Percentiles rank a stretch among this genome's conserved stretches.
Evolutionary conservation across 2,113 vertebrate genomes (phyloP).

Genomic region (Hippocampus abdominalis): DNA sequence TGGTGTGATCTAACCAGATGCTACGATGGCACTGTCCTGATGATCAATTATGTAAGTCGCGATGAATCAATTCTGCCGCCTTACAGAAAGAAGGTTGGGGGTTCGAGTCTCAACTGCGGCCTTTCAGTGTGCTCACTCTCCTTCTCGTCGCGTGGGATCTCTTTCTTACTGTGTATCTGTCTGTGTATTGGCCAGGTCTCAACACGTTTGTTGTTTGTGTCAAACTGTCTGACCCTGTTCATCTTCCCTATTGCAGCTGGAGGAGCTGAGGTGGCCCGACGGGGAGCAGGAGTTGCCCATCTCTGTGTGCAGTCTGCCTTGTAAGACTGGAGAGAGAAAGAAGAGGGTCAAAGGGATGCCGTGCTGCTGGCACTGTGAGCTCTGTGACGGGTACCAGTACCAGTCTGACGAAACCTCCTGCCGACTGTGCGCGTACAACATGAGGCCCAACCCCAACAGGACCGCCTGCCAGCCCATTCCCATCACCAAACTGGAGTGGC

Average conservation of each 20-base stretch:
- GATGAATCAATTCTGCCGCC: not conserved
- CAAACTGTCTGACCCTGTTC: conserved; percentile 21
- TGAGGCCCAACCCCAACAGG: conserved; percentile 66
- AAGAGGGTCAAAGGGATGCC: conserved; percentile 72
- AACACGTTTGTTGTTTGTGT: conserved; percentile 4
- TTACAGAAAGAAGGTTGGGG: not conserved
- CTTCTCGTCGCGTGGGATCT: not conserved
- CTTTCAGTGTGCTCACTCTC: not conserved
- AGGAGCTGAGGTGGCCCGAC: conserved; percentile 70
- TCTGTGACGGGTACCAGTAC: conserved; percentile 70
- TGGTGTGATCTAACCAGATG: conserved; percentile 29
- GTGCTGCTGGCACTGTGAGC: conserved; percentile 72
- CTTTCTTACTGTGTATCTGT: not conserved
- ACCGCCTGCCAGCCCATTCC: conserved; percentile 69
- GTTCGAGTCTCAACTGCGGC: not conserved
- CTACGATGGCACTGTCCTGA: conserved; percentile 12
- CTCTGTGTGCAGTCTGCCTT: conserved; percentile 70
- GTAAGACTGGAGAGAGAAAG: conserved; percentile 69
- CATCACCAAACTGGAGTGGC: conserved; percentile 70
- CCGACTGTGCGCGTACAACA: conserved; percentile 65
- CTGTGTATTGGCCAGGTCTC: not conserved
- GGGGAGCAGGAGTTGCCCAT: conserved; percentile 66
- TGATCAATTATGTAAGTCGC: conserved; percentile 3
- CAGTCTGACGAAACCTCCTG: conserved; percentile 69
- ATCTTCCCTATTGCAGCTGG: conserved; percentile 58